Evolutionary conservation across 2,888 invertebrate species (phyloP), one percentile per base, ranked within the genome.

Genomic region (Macaria notata): DNA sequence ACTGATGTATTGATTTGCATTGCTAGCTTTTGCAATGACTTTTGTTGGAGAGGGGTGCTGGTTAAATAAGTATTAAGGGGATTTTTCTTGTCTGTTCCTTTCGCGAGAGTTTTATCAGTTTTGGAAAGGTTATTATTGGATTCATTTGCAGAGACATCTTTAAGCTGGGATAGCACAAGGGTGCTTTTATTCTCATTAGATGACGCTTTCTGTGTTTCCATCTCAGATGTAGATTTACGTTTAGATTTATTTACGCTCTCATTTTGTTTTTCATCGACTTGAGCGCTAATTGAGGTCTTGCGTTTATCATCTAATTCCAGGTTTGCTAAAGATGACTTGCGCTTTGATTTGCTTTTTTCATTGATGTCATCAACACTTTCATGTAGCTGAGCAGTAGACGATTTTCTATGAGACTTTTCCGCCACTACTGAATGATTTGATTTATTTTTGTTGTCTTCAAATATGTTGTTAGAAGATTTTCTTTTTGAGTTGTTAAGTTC

Each of bases 31-130:
- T 76, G 73, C 3, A 76, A 50, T 9, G 71, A 59, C 65, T 85
- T 86, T 56, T 86, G 79, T 63, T 84, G 86, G 36, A 88, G 70
- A 48, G 89, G 88, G 19, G 89, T 89, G 65, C 87, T 86, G 51
- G 87, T 87, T n/a, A 52, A 78, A 68, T 81, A 85, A 54, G 75
- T 78, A 8, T 4, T 4, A 41, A 72, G 56, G 1, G 73, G 36
- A 50, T 78, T 83, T 59, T 76, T 79, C 50, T 79, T 79, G 36
- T 74, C 72, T 9, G 36, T 54, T 38, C 63, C 63, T 56, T 75
- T 76, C 51, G 75, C 71, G 51, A 73, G 64, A 44, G 69, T 57
- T 63, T 73, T 71, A 38, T 70, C 52, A 42, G 84, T 80, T 61
- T 83, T 81, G 0, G 80, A 78, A 41, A 79, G 56, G 33, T 7